Evolutionary conservation across 2,888 invertebrate species (phyloP).

Genomic region (Adelognathus sp.): DNA sequence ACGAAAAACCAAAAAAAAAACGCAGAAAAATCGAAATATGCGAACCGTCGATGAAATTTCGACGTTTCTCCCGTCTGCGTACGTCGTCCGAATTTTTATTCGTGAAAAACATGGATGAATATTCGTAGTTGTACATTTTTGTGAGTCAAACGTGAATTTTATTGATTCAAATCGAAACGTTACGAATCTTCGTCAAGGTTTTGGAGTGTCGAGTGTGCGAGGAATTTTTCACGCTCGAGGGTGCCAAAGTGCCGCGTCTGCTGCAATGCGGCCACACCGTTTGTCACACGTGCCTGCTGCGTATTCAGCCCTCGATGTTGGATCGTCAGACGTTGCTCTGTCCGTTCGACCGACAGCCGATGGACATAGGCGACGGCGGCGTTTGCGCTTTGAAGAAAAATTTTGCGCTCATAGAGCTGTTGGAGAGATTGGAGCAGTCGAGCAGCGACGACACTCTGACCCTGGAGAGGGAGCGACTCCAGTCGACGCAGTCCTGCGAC

Average conservation of each 20-base stretch:
- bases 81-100: background rate
- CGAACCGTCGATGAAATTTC: background rate
- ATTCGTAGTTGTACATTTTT: background rate
- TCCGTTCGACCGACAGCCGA: slow-evolving; percentile 84
- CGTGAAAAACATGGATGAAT: too few relatives aligned
- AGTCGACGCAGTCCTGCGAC: slow-evolving; percentile 80
- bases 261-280: slow-evolving; percentile 83
- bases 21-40: background rate
- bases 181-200: slow-evolving; percentile 71
- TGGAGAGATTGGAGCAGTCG: slow-evolving; percentile 82
- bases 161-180: background rate
- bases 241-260: slow-evolving; percentile 83
- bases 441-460: slow-evolving; percentile 71
- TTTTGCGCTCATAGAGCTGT: slow-evolving; percentile 83
- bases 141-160: background rate
- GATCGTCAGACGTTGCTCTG: slow-evolving; percentile 79
- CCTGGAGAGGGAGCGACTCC: slow-evolving; percentile 74
- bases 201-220: slow-evolving; percentile 84
- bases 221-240: slow-evolving; percentile 83
- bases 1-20: background rate
- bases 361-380: slow-evolving; percentile 80
- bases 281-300: slow-evolving; percentile 83
- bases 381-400: slow-evolving; percentile 83
- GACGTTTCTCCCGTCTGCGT: background rate
- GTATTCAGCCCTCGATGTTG: slow-evolving; percentile 76